Evolutionary conservation across 2,797 vertebrate genomes (phyloP).

Genomic region (Microctenopoma steveboyesi): DNA sequence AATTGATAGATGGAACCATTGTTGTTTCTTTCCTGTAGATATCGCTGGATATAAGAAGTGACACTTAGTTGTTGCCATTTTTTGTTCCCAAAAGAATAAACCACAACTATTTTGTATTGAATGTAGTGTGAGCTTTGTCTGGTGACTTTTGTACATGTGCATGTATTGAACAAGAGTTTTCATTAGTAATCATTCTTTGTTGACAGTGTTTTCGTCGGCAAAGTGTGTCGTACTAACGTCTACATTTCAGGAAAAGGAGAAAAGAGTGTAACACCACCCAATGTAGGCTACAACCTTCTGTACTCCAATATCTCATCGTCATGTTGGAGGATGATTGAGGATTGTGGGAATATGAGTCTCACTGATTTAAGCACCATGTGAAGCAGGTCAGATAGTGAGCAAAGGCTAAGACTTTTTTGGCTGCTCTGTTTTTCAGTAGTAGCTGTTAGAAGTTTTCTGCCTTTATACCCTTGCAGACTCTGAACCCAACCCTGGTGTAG

Average conservation of each 20-base stretch:
- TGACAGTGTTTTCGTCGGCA: too few relatives aligned
- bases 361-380: too few relatives aligned
- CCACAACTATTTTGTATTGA: conserved; percentile 84
- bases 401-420: neutral
- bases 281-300: too few relatives aligned
- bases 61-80: conserved; percentile 83
- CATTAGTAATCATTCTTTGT: neutral
- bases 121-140: conserved; percentile 54
- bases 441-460: neutral
- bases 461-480: neutral
- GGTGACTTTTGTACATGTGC: conserved; percentile 38
- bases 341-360: too few relatives aligned
- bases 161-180: neutral
- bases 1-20: conserved; percentile 69
- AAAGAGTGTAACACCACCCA: too few relatives aligned
- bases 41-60: conserved; percentile 76
- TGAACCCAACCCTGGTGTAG: neutral
- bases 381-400: neutral
- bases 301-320: too few relatives aligned
- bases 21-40: conserved; percentile 80
- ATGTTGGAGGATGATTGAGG: too few relatives aligned
- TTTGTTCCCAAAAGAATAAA: conserved; percentile 84
- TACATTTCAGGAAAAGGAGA: too few relatives aligned
- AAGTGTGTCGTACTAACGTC: too few relatives aligned
- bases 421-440: neutral